Evolutionary conservation across 1,140 invertebrate species (phyloP), one percentile per base, ranked within the genome.

Genomic region (Nasonia vitripennis): DNA sequence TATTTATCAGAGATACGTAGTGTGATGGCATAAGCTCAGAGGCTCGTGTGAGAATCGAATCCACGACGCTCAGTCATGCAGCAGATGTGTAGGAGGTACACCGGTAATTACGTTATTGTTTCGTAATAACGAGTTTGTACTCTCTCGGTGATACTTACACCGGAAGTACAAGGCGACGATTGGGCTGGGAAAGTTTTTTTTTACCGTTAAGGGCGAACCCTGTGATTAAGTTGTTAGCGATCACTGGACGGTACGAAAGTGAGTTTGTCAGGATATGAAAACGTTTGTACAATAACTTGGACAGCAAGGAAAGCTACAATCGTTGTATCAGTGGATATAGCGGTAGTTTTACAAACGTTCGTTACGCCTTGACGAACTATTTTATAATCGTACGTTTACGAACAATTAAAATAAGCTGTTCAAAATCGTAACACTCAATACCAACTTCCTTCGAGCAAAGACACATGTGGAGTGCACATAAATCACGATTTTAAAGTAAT

Each of bases 71-170:
- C 68, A 71, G 31, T 71, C 23, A 31, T 71, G 23, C 68, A 11
- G 31, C 31, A 12, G 37, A 41, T 2, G 6, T 11, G 73, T 45
- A 45, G 31, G 73, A 41, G 73, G 31, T 37, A 9, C 6, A 11
- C 34, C 34, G 34, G 37, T 75, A 75, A 75, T 41, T 75, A 41
- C 73, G 12, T 75, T 75, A 75, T 75, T 75, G 73, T 75, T 75
- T 75, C 73, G 73, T 75, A 75, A 75, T 75, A 75, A 45, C 73
- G 37, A n/a, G 73, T n/a, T n/a, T 45, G 73, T 12, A 37, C 73
- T 6, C 73, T 34, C 34, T 27, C 27, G 7, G 12, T 14, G 55
- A 62, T 62, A 11, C 37, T 75, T n/a, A 34, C 20, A 45, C 73
- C 73, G 73, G 73, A 75, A 75, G n/a, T 45, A 37, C 73, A 37